Conservation (phyloP, 2,888 invertebrate species). For the Galerucella nymphaeae region DNA sequence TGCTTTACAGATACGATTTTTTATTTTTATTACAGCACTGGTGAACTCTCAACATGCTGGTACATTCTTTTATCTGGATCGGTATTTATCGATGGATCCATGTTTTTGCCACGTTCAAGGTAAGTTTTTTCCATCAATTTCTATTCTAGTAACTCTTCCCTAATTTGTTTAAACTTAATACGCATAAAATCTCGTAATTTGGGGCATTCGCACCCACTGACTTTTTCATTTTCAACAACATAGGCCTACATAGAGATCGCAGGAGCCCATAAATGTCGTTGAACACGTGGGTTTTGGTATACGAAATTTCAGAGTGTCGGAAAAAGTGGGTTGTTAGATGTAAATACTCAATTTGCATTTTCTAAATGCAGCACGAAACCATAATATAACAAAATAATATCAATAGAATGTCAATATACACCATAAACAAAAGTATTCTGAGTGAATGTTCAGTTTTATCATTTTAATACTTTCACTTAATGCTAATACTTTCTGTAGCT, state of each 20-base stretch:
- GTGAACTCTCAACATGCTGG: conserved; percentile 84
- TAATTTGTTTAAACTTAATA: not conserved
- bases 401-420: not conserved
- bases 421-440: too few relatives aligned
- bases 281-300: conserved; percentile 33
- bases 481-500: too few relatives aligned
- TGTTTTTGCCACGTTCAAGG: conserved; percentile 86
- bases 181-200: not conserved
- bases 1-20: not conserved
- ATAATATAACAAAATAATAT: not conserved
- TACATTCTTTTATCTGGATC: conserved; percentile 85
- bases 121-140: conserved; percentile 63
- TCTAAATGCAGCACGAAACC: conserved; percentile 17
- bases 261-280: conserved; percentile 22
- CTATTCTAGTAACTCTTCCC: not conserved
- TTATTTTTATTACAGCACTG: conserved; percentile 71
- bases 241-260: conserved; percentile 20
- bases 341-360: conserved; percentile 14
- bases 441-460: not conserved
- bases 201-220: conserved; percentile 14
- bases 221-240: conserved; percentile 9
- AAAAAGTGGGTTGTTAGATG: conserved; percentile 31
- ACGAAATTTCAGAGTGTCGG: conserved; percentile 31
- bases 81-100: conserved; percentile 87
- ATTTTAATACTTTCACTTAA: not conserved